Evolutionary conservation across 2,113 vertebrate species (phyloP).

Genomic region (Sarotherodon lohbergeri): DNA sequence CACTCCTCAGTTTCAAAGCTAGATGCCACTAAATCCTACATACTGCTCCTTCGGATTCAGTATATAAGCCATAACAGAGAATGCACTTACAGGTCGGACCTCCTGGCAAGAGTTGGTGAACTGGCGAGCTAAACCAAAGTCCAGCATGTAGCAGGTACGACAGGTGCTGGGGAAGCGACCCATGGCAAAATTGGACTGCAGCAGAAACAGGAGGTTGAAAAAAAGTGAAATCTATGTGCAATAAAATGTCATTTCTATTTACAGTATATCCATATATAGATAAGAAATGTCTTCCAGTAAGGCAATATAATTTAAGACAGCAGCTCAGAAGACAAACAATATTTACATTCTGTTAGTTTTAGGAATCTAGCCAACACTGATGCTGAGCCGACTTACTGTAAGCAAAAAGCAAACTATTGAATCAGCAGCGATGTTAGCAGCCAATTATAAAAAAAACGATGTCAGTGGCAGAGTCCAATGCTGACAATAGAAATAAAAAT

Average conservation of each 20-base stretch:
- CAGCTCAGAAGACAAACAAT: not conserved
- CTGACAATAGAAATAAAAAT: not conserved
- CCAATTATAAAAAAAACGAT: not conserved
- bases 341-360: not conserved
- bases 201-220: not conserved
- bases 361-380: not conserved
- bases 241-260: not conserved
- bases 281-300: not conserved
- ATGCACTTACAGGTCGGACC: constrained; percentile 91
- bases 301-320: not conserved
- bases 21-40: not conserved
- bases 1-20: not conserved
- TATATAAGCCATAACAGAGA: not conserved
- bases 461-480: not conserved
- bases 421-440: not conserved
- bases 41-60: not conserved
- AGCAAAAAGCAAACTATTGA: not conserved
- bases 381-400: not conserved
- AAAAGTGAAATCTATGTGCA: not conserved
- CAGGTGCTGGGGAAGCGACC: constrained; percentile 96
- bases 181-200: constrained; percentile 98
- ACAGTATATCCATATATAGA: not conserved
- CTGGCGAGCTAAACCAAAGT: constrained; percentile 96
- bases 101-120: constrained; percentile 98
- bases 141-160: constrained; percentile 97